Evolutionary conservation across 2,888 invertebrate species (phyloP).

Genomic region (Ectemnius cavifrons): DNA sequence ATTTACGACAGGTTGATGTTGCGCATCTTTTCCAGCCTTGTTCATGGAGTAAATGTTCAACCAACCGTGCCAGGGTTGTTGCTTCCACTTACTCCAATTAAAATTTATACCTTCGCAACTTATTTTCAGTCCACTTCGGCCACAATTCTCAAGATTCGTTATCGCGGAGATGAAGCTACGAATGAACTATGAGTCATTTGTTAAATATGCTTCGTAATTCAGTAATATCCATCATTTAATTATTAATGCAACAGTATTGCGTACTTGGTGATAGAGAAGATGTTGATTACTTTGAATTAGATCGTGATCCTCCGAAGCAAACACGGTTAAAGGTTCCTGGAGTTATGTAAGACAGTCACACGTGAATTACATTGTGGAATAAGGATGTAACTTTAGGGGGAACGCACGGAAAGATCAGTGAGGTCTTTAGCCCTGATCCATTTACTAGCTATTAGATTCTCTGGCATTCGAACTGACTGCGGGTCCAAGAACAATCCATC

Average conservation of each 20-base stretch:
- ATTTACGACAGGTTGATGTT: slow-evolving; percentile 75
- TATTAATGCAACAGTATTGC: slow-evolving; percentile 14
- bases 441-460: slow-evolving; percentile 49
- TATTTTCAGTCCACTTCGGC: slow-evolving; percentile 71
- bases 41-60: slow-evolving; percentile 78
- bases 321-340: slow-evolving; percentile 51
- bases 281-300: slow-evolving; percentile 74
- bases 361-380: neutral
- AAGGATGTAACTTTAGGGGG: neutral
- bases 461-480: slow-evolving; percentile 53
- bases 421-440: slow-evolving; percentile 64
- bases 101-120: slow-evolving; percentile 65
- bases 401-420: slow-evolving; percentile 44
- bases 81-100: slow-evolving; percentile 65
- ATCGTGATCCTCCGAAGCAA: slow-evolving; percentile 67
- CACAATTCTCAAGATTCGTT: slow-evolving; percentile 75
- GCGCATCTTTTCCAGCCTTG: slow-evolving; percentile 73
- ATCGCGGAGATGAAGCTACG: slow-evolving; percentile 75
- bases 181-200: slow-evolving; percentile 66
- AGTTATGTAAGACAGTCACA: slow-evolving; percentile 16
- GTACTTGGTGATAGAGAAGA: slow-evolving; percentile 73
- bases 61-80: slow-evolving; percentile 77
- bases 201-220: slow-evolving; percentile 23
- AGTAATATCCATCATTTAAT: neutral
- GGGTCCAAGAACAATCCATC: slow-evolving; percentile 58